Conservation (phyloP, 2,888 invertebrate genomes). For the Noctua fimbriata region DNA sequence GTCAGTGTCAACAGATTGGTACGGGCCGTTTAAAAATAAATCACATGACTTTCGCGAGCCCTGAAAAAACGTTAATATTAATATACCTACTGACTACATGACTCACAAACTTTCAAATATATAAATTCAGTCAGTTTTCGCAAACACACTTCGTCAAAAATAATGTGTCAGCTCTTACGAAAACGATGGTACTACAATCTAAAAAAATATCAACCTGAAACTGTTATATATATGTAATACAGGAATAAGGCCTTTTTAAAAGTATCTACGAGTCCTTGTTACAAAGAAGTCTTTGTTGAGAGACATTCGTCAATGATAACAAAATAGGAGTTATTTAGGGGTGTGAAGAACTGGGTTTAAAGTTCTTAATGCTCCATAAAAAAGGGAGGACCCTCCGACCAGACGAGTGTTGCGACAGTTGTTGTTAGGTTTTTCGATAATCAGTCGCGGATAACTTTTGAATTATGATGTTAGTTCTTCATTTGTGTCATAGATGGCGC, state of each 20-base stretch:
- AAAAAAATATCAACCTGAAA: not conserved
- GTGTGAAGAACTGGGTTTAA: no score
- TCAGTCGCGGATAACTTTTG: no score
- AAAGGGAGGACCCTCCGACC: no score
- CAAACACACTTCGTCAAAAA: slow-evolving; percentile 4
- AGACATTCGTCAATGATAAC: no score
- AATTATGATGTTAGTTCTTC: no score
- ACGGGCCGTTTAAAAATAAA: slow-evolving; percentile 38
- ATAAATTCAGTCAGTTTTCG: slow-evolving; percentile 30
- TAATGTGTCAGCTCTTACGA: slow-evolving; percentile 37
- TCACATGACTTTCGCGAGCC: slow-evolving; percentile 24
- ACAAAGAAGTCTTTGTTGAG: no score
- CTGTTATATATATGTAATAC: not conserved
- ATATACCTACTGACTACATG: slow-evolving; percentile 34
- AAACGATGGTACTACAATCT: not conserved
- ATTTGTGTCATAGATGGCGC: no score
- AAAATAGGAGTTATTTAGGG: no score
- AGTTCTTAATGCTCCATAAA: no score
- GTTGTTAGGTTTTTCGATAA: no score
- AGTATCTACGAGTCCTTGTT: no score
- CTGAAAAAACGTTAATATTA: slow-evolving; percentile 39
- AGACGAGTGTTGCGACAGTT: no score
- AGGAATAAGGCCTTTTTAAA: not conserved
- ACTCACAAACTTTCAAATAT: slow-evolving; percentile 43
- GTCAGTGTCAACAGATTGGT: slow-evolving; percentile 18